phyloP scores from a whole-genome alignment of 2,113 vertebrate genomes.

The Mystacornis crossleyi region DNA sequence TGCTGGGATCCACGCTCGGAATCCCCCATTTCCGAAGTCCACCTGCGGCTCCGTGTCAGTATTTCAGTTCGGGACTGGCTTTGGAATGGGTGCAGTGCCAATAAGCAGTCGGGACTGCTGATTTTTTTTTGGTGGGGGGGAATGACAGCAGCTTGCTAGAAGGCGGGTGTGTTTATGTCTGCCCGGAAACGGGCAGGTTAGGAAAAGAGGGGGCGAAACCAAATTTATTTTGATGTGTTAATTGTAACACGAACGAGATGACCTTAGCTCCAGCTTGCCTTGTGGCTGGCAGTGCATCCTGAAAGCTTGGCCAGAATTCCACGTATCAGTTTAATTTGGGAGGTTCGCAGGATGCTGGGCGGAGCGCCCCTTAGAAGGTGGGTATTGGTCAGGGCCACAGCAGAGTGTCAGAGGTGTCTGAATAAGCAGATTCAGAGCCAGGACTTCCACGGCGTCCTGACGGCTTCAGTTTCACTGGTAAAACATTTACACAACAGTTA shows the following conservation, averaged over 20 bases:
- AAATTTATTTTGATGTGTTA: background rate
- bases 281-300: background rate
- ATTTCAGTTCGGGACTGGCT: background rate
- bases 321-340: background rate
- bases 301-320: background rate
- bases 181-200: rapidly evolving
- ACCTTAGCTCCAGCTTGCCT: background rate
- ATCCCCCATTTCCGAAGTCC: background rate
- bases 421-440: background rate
- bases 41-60: background rate
- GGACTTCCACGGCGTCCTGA: background rate
- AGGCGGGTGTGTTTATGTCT: background rate
- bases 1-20: background rate
- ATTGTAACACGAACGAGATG: background rate
- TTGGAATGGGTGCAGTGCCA: background rate
- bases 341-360: background rate
- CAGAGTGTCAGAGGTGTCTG: background rate
- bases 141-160: background rate
- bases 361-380: background rate
- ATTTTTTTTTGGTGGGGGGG: background rate
- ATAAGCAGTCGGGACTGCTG: background rate
- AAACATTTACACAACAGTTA: constrained; percentile 26
- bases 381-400: background rate
- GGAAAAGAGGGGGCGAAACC: background rate
- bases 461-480: background rate